Conservation (phyloP, 2,113 vertebrate species). For the Ardeotis arabs region DNA sequence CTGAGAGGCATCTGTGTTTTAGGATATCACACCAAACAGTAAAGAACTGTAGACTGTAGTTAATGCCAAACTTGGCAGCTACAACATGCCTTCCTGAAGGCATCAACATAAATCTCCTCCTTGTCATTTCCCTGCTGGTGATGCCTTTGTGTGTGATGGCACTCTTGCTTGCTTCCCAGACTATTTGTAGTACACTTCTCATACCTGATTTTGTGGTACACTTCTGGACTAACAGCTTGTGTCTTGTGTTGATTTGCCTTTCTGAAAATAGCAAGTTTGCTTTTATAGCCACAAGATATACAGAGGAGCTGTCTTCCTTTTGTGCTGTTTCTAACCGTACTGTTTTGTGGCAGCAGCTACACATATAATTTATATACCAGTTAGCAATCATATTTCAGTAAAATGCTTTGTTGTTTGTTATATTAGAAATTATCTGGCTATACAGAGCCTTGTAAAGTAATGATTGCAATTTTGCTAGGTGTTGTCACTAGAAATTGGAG, state of each 20-base stretch:
- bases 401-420: neutral
- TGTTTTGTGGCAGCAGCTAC: neutral
- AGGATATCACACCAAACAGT: neutral
- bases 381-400: neutral
- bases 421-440: neutral
- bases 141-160: neutral
- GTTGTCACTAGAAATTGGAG: neutral
- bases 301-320: neutral
- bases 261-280: neutral
- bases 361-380: neutral
- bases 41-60: neutral
- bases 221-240: neutral
- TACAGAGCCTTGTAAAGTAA: neutral
- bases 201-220: neutral
- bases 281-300: neutral
- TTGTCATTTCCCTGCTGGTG: neutral
- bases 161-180: neutral
- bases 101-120: neutral
- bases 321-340: neutral
- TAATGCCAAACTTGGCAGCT: neutral
- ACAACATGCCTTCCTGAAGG: neutral
- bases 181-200: neutral
- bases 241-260: neutral
- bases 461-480: constrained; percentile 16
- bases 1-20: neutral